Evolutionary conservation across 2,888 invertebrate genomes (phyloP).

Genomic region (Eupithecia pulchellata): DNA sequence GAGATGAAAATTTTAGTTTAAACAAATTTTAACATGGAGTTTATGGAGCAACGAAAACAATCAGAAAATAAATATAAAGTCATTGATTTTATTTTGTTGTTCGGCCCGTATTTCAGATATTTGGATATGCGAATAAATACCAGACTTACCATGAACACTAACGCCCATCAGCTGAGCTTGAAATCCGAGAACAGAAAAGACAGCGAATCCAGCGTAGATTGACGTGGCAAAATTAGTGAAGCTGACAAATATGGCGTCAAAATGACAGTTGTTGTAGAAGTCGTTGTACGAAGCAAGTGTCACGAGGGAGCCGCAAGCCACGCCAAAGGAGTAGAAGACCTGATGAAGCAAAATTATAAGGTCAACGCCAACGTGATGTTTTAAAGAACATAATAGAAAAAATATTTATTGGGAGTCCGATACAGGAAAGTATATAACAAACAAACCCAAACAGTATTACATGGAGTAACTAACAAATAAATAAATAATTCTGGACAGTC

Average conservation of each 20-base stretch:
- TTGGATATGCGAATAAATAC: neutral
- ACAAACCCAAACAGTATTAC: no score
- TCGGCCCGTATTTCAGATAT: neutral
- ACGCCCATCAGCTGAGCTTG: conserved; percentile 88
- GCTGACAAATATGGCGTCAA: conserved; percentile 90
- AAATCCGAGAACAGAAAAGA: conserved; percentile 92
- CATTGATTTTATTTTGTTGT: neutral
- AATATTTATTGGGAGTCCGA: no score
- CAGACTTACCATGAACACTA: conserved; percentile 81
- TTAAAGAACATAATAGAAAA: no score
- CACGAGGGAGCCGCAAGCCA: conserved; percentile 90
- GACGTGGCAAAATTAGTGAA: conserved; percentile 89
- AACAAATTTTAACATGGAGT: no score
- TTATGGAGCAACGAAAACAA: no score
- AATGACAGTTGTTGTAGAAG: conserved; percentile 89
- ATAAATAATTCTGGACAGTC: no score
- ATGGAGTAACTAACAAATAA: no score
- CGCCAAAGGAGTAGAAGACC: conserved; percentile 93
- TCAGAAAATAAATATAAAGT: no score
- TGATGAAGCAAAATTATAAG: conserved; percentile 54
- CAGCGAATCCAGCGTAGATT: conserved; percentile 91
- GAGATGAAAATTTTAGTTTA: no score
- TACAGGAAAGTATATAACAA: no score
- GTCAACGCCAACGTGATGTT: neutral
- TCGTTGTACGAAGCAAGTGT: conserved; percentile 91